These are phyloP conservation scores for Clangula hyemalis DNA, from an alignment of 2,797 vertebrate species.

Conservation along the genomic window DNA sequence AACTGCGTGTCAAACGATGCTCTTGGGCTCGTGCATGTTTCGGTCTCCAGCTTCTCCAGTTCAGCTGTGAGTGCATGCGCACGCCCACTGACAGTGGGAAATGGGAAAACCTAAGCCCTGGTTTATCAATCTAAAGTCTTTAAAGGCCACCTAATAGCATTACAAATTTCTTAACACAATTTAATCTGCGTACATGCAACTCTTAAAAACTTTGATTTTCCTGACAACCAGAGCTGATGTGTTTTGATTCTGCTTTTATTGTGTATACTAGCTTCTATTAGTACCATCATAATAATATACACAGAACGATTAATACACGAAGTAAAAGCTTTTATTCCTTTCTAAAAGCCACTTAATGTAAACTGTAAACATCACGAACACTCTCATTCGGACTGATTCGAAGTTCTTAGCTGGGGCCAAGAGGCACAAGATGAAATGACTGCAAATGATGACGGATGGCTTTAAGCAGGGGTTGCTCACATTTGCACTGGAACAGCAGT, in stretches of 20 bases:
- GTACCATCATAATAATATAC: slow-evolving; percentile 42
- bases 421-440: not conserved
- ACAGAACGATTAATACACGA: slow-evolving; percentile 43
- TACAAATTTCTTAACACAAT: slow-evolving; percentile 42
- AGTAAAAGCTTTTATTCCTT: slow-evolving; percentile 68
- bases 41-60: not conserved
- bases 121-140: slow-evolving; percentile 29
- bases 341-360: slow-evolving; percentile 62
- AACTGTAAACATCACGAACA: slow-evolving; percentile 58
- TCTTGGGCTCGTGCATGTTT: not conserved
- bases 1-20: not conserved
- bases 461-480: not conserved
- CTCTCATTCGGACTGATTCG: not conserved
- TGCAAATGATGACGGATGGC: not conserved
- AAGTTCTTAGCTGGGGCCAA: not conserved
- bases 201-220: slow-evolving; percentile 56
- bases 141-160: slow-evolving; percentile 50
- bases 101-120: not conserved
- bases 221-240: slow-evolving; percentile 37
- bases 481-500: not conserved
- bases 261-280: slow-evolving; percentile 50
- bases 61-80: not conserved
- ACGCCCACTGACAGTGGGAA: not conserved
- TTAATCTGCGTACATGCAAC: slow-evolving; percentile 42
- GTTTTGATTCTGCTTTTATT: slow-evolving; percentile 56